phyloP scores from a whole-genome alignment of 1,140 invertebrate species.

The Linepithema humile region DNA sequence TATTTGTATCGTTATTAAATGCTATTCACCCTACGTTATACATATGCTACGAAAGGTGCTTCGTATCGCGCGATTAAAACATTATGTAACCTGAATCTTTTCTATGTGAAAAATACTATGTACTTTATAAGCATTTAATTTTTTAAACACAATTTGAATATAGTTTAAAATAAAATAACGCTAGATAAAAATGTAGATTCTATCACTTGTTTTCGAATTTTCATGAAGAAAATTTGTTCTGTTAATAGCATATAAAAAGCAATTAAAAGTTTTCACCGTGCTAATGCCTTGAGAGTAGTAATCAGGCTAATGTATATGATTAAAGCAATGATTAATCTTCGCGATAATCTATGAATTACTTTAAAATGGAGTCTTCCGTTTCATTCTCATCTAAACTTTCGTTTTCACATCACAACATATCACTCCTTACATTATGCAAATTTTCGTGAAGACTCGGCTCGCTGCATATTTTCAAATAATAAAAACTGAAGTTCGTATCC shows the following conservation, averaged over 20 bases:
- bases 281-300: neutral
- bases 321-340: conserved; percentile 32
- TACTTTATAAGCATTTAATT: neutral
- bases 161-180: neutral
- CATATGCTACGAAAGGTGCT: neutral
- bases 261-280: neutral
- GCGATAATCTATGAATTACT: neutral
- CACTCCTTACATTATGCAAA: conserved; percentile 12
- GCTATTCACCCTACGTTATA: neutral
- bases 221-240: neutral
- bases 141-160: neutral
- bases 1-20: conserved; percentile 13
- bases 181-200: neutral
- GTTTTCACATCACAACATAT: conserved; percentile 1
- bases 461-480: neutral
- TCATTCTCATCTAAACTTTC: conserved; percentile 11
- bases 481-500: neutral
- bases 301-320: neutral
- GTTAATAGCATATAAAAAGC: neutral
- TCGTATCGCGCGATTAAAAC: neutral
- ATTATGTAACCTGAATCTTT: neutral
- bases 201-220: neutral
- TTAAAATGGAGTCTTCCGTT: neutral
- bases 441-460: neutral
- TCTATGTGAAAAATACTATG: neutral